Evolutionary conservation across 1,140 invertebrate genomes (phyloP).

Genomic region (Nasonia giraulti): DNA sequence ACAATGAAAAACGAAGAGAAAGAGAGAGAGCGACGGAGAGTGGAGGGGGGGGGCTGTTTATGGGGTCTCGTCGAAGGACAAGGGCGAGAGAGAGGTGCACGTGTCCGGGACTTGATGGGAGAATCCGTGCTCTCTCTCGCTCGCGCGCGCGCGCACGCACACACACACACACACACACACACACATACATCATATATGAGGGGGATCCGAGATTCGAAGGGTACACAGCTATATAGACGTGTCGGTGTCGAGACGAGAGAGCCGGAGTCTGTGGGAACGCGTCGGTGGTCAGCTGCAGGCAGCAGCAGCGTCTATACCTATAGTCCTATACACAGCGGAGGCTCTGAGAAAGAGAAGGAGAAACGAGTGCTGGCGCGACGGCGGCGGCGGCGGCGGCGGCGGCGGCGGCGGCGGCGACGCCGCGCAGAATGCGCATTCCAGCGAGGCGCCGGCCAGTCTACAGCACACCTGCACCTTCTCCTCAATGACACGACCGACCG

Average conservation of each 20-base stretch:
- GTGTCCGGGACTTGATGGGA: background rate
- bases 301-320: background rate
- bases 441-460: constrained; percentile 73
- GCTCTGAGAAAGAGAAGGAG: constrained; percentile 42
- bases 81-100: background rate
- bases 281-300: constrained; percentile 1
- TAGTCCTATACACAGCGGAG: background rate
- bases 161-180: too few species aligned
- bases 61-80: background rate
- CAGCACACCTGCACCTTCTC: constrained; percentile 69
- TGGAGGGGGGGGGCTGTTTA: background rate
- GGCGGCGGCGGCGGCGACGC: background rate
- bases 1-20: background rate
- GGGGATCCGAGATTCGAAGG: background rate
- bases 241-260: background rate
- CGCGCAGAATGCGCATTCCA: constrained; percentile 64
- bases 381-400: too few species aligned
- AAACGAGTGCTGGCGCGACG: constrained; percentile 49
- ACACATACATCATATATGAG: too few species aligned
- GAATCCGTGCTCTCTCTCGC: background rate
- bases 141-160: too few species aligned
- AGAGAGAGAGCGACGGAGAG: too few species aligned
- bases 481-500: background rate
- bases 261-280: background rate
- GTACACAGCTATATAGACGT: background rate